Conservation (phyloP, 2,888 invertebrate genomes). For the Diplazon laetatorius region DNA sequence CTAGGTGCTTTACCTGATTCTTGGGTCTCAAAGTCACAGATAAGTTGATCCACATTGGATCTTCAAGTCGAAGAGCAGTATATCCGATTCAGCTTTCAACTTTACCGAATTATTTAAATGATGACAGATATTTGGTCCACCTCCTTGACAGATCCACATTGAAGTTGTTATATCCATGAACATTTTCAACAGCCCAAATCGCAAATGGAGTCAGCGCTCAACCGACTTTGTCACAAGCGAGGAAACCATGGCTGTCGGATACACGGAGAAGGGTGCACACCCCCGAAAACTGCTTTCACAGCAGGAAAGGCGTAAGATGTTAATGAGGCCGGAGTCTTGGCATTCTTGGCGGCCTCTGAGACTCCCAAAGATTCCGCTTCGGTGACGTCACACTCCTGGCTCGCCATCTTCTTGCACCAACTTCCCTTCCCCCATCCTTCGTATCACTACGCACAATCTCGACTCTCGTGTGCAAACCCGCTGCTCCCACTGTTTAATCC, state of each 20-base stretch:
- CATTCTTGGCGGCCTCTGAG: conserved; percentile 80
- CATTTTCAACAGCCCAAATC: neutral
- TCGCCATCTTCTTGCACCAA: conserved; percentile 44
- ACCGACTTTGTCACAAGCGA: conserved; percentile 53
- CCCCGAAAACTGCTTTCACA: conserved; percentile 38
- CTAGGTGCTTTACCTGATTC: too few relatives aligned
- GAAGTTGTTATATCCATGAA: neutral
- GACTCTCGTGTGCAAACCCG: conserved; percentile 65
- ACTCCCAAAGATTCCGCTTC: conserved; percentile 80
- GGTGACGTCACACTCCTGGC: conserved; percentile 71
- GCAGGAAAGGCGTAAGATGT: conserved; percentile 79
- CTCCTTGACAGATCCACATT: neutral
- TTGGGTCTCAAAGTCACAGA: too few relatives aligned
- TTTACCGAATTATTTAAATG: neutral
- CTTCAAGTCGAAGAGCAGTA: too few relatives aligned
- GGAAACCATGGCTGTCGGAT: conserved; percentile 60
- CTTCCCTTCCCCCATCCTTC: conserved; percentile 61
- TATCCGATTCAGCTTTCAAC: neutral
- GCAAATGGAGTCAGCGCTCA: conserved; percentile 76
- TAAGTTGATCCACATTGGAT: too few relatives aligned
- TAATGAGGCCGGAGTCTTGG: conserved; percentile 82
- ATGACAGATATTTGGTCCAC: neutral
- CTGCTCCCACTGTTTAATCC: conserved; percentile 14
- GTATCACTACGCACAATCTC: conserved; percentile 71
- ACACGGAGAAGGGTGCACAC: conserved; percentile 48